Evolutionary conservation across 2,888 invertebrate genomes (phyloP).

Genomic region (Ametastegia equiseti): DNA sequence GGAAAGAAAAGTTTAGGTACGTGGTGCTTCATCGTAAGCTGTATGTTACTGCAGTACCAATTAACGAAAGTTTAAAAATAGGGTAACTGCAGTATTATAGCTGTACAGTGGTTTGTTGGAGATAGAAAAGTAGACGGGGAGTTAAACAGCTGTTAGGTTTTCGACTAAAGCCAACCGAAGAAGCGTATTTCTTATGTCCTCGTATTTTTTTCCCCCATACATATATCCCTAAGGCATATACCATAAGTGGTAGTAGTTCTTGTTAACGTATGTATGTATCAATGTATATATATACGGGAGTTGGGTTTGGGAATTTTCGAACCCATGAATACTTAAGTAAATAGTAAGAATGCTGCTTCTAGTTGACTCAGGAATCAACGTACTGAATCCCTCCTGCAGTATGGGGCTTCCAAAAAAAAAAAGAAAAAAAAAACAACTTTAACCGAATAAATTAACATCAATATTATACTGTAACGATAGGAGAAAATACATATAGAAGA

Average conservation of each 20-base stretch:
- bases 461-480: not conserved
- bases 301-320: not conserved
- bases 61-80: not conserved
- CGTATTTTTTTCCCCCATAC: not conserved
- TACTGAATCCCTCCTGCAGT: not conserved
- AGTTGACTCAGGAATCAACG: not conserved
- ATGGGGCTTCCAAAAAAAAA: not conserved
- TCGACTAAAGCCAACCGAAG: not conserved
- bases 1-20: too few species aligned
- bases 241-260: too few species aligned
- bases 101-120: not conserved
- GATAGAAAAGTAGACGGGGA: not conserved
- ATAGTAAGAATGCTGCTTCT: not conserved
- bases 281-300: not conserved
- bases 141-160: not conserved
- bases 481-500: not conserved
- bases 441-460: not conserved
- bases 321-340: constrained; percentile 8
- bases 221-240: too few species aligned
- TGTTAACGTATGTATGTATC: too few species aligned
- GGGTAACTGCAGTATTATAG: too few species aligned
- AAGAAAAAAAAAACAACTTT: not conserved
- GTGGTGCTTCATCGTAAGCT: too few species aligned
- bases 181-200: too few species aligned
- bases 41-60: not conserved